Percentiles rank a stretch among this genome's conserved stretches.
Conservation (phyloP, 2,113 vertebrate species). For the Panthera uncia region DNA sequence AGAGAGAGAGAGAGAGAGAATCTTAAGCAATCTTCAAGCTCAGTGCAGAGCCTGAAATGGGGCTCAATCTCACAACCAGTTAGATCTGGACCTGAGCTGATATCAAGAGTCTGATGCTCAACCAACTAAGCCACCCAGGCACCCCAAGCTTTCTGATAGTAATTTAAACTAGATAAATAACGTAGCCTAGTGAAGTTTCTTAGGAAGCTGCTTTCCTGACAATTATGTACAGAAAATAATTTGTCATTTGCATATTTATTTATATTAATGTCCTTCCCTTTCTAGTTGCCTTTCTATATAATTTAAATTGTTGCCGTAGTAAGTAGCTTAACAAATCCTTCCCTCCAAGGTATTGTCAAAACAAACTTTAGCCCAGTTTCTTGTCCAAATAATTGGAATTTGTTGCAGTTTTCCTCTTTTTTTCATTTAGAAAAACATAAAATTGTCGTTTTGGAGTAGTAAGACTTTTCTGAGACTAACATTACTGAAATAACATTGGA, state of each 20-base stretch:
- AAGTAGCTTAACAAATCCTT: slow-evolving; percentile 18
- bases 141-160: neutral
- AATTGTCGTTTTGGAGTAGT: slow-evolving; percentile 77
- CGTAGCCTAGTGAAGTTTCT: neutral
- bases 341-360: slow-evolving; percentile 30
- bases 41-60: no score
- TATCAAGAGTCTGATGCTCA: no score
- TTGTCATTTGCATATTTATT: slow-evolving; percentile 32
- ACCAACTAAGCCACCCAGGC: no score
- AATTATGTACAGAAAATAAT: neutral
- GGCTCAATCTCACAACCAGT: no score
- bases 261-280: slow-evolving; percentile 43
- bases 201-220: neutral
- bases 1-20: no score
- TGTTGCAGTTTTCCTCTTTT: slow-evolving; percentile 60
- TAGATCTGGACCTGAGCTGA: no score
- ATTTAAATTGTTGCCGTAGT: slow-evolving; percentile 56
- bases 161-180: slow-evolving; percentile 41
- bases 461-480: slow-evolving; percentile 79
- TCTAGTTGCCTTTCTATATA: slow-evolving; percentile 40
- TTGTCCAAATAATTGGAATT: slow-evolving; percentile 59
- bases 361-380: slow-evolving; percentile 12
- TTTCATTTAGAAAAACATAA: slow-evolving; percentile 74
- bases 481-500: slow-evolving; percentile 73
- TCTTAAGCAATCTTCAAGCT: no score